phyloP scores from a whole-genome alignment of 2,888 invertebrate genomes.

The Drosophila buzzatii region DNA sequence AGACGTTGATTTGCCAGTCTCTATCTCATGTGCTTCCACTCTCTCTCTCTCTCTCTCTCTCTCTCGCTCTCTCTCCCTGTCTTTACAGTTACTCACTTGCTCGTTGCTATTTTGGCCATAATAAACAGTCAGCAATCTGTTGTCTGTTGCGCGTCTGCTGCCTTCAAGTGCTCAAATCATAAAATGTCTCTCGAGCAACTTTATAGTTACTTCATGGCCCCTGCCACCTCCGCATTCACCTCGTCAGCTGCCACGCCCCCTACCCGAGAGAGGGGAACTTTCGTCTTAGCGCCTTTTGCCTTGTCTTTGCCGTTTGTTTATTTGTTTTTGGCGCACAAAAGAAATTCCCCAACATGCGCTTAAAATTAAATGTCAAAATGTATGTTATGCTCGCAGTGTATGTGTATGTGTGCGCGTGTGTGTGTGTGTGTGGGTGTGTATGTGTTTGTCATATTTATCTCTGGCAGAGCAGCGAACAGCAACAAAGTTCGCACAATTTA shows the following conservation, averaged over 20 bases:
- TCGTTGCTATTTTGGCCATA: constrained; percentile 65
- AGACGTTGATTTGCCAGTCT: constrained; percentile 64
- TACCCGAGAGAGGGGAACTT: too few species aligned
- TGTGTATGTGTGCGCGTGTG: constrained; percentile 16
- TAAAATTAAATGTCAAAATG: constrained; percentile 82
- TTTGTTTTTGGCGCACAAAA: constrained; percentile 76
- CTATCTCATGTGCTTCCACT: constrained; percentile 2
- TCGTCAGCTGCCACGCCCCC: neutral
- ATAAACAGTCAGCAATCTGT: constrained; percentile 79
- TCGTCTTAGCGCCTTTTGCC: neutral
- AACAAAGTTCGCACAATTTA: constrained; percentile 79
- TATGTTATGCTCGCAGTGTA: neutral
- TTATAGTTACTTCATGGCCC: constrained; percentile 69
- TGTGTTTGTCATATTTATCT: constrained; percentile 70
- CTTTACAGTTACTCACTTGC: constrained; percentile 13
- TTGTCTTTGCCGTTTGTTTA: constrained; percentile 70
- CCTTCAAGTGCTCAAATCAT: constrained; percentile 81
- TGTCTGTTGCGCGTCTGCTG: constrained; percentile 78
- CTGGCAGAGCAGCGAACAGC: constrained; percentile 45
- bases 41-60: neutral
- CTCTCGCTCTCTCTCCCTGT: neutral
- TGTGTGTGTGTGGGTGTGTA: constrained; percentile 21
- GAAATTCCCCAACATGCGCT: constrained; percentile 83
- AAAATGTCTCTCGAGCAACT: constrained; percentile 80
- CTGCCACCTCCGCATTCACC: too few species aligned